Conservation (phyloP, 2,888 invertebrate species). For the Ichneumoninae sp. region DNA sequence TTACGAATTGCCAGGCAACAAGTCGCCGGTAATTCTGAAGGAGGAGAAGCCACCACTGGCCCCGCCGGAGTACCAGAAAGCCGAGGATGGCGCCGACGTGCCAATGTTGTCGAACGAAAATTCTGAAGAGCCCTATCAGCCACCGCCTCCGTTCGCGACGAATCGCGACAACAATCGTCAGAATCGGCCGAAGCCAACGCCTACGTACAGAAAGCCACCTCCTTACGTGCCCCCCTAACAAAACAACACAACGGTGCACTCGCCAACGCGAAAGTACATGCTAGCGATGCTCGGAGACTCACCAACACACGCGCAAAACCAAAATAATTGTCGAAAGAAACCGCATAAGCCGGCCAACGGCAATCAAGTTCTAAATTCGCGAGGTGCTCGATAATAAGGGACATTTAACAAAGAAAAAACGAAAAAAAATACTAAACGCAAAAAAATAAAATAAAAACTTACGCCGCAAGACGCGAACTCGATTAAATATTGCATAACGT, state of each 20-base stretch:
- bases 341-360: constrained; percentile 52
- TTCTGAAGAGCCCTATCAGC: constrained; percentile 93
- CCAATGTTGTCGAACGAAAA: constrained; percentile 83
- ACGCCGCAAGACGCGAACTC: constrained; percentile 43
- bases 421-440: constrained; percentile 26
- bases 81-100: constrained; percentile 85
- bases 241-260: constrained; percentile 76
- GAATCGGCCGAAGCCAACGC: constrained; percentile 92
- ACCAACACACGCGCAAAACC: constrained; percentile 80
- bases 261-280: constrained; percentile 82
- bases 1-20: constrained; percentile 86
- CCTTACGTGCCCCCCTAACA: constrained; percentile 98
- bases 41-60: constrained; percentile 97
- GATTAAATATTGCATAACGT: constrained; percentile 36
- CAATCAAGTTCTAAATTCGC: constrained; percentile 65
- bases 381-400: constrained; percentile 64
- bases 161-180: constrained; percentile 90
- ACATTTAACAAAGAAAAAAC: constrained; percentile 19
- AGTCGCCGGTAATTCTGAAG: constrained; percentile 96
- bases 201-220: constrained; percentile 97
- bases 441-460: constrained; percentile 14
- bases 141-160: constrained; percentile 93
- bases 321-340: constrained; percentile 70
- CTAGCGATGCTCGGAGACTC: constrained; percentile 82
- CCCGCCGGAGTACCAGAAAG: constrained; percentile 90